These are phyloP conservation scores for Drosophila robusta DNA, from an alignment of 2,888 invertebrate genomes.

Conservation along the genomic window DNA sequence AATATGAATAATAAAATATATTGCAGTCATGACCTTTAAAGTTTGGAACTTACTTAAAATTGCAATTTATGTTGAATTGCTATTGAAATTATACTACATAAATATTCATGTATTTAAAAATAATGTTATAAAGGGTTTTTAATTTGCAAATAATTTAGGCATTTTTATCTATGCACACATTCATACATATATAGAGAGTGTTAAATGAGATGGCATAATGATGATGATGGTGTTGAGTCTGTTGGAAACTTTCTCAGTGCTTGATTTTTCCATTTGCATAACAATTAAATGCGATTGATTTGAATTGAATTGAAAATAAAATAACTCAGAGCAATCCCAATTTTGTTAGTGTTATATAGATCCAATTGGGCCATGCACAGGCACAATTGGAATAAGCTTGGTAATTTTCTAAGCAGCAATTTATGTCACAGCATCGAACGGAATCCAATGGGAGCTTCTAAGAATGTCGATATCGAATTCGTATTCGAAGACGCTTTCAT, in stretches of 20 bases:
- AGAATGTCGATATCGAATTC: constrained; percentile 23
- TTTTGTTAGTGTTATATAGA: constrained; percentile 1
- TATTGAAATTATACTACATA: not conserved
- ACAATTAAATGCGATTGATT: constrained; percentile 55
- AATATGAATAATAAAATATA: no score
- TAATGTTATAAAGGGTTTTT: not conserved
- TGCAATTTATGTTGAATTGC: no score
- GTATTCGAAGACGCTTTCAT: constrained; percentile 54
- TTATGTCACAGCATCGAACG: not conserved
- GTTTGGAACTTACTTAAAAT: no score
- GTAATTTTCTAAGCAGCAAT: constrained; percentile 1
- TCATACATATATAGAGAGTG: constrained; percentile 9
- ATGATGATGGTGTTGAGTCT: constrained; percentile 14
- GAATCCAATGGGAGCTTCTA: not conserved
- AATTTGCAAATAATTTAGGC: not conserved
- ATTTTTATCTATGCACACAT: not conserved
- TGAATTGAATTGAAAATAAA: constrained; percentile 9
- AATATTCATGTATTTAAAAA: not conserved
- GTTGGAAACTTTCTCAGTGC: constrained; percentile 64
- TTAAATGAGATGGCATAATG: constrained; percentile 31
- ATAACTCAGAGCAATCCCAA: not conserved
- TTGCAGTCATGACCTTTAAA: no score
- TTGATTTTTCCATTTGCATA: constrained; percentile 52
- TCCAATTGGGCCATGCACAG: not conserved
- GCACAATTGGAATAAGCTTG: no score